A percentile compares a stretch with the other conserved stretches of the same genome.
These are phyloP conservation scores for Eristalis intricaria DNA, from an alignment of 2,888 invertebrate species.

Conservation along the genomic window DNA sequence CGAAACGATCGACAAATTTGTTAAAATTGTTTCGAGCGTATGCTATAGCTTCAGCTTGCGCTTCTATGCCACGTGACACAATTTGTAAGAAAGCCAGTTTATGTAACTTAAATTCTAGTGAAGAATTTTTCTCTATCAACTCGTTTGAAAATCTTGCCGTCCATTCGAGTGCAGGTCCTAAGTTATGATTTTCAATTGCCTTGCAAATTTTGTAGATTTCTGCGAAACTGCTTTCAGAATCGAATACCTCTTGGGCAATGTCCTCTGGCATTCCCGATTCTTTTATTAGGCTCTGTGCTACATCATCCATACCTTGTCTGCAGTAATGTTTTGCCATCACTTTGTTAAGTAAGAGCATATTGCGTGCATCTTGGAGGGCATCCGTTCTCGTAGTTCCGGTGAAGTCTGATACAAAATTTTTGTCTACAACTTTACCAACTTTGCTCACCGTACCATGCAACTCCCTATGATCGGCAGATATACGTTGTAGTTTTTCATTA, in stretches of 20 bases:
- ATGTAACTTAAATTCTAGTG: slow-evolving; percentile 91
- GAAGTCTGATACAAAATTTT: slow-evolving; percentile 96
- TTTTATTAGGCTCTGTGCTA: slow-evolving; percentile 89
- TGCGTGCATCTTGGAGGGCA: slow-evolving; percentile 85
- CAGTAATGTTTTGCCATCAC: slow-evolving; percentile 98
- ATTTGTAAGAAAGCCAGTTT: slow-evolving; percentile 89
- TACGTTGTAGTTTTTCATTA: slow-evolving; percentile 90
- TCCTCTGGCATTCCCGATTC: slow-evolving; percentile 78
- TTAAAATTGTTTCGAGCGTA: slow-evolving; percentile 94
- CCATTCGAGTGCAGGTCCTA: slow-evolving; percentile 94
- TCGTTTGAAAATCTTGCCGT: slow-evolving; percentile 88
- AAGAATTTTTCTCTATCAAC: slow-evolving; percentile 86
- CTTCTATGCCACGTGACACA: slow-evolving; percentile 80
- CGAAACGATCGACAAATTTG: slow-evolving; percentile 89
- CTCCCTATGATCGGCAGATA: slow-evolving; percentile 92
- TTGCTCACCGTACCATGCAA: slow-evolving; percentile 91
- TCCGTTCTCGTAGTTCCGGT: slow-evolving; percentile 92
- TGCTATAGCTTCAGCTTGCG: slow-evolving; percentile 91
- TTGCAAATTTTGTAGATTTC: slow-evolving; percentile 94
- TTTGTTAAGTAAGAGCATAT: slow-evolving; percentile 88
- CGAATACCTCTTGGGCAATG: slow-evolving; percentile 79
- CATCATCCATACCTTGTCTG: slow-evolving; percentile 95
- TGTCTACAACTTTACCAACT: slow-evolving; percentile 98
- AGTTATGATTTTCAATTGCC: slow-evolving; percentile 90
- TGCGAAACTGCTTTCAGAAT: slow-evolving; percentile 86